Evolutionary conservation across 2,888 invertebrate species (phyloP), one percentile per base, ranked within the genome.

Genomic region (Deilephila elpenor): DNA sequence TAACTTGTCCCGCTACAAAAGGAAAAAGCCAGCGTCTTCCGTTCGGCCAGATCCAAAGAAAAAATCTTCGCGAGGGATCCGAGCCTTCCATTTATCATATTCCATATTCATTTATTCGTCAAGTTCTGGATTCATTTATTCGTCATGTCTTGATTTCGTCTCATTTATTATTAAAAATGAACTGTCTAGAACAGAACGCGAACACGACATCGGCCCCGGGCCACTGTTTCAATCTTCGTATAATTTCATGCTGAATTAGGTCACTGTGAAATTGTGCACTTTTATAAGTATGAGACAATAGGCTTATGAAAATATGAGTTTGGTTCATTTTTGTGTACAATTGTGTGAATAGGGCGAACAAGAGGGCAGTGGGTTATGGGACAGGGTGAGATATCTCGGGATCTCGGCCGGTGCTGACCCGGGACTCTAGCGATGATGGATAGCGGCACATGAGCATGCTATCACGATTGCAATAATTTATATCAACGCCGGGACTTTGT

Each of bases 121-220:
- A 93, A 95, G 95, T 95, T 93, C 94, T 94, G 93, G 94, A 94
- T 94, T 95, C 95, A 95, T 95, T 95, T 95, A 95, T 95, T 95
- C 95, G 94, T 94, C 95, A 93, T 93, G 93, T 94, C 94, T 94
- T 95, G 95, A 95, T 95, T 95, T 95, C 95, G 91, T 94, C 94
- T 94, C 95, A 95, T 95, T 95, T 95, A 94, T 94, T 95, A 95
- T 95, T 95, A 95, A 95, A 95, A 95, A 95, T 95, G 95, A 95
- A 93, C 94, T 95, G 95, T 95, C 95, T 90, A 84, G 83, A 91
- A 88, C 95, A 95, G 93, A 90, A 86, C 86, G 88, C 84, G 89
- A 87, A 87, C 84, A 89, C 88, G 90, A 91, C 91, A 88, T 88
- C 88, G 88, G 89, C 88, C 88, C 84, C 85, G 86, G 89, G 92